Conservation (phyloP, 2,797 vertebrate genomes). For the Limnodromus scolopaceus region DNA sequence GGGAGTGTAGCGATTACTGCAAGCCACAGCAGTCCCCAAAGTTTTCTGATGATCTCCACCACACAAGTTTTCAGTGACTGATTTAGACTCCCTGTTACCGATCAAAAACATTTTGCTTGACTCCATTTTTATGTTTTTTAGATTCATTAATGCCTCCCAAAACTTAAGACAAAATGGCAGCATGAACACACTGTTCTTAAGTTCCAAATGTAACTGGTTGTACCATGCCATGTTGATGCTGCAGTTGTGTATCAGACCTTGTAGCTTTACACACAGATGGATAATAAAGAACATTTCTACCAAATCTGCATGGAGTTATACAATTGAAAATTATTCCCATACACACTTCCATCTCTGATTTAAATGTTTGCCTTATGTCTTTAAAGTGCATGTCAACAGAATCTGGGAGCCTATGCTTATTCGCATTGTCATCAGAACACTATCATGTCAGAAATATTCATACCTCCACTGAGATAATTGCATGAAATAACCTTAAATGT, state of each 20-base stretch:
- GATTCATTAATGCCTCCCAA: not conserved
- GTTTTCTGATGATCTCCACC: not conserved
- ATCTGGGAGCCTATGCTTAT: not conserved
- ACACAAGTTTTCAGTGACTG: not conserved
- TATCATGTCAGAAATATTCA: constrained; percentile 16
- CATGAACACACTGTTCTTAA: not conserved
- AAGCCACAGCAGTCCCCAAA: not conserved
- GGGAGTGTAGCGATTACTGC: not conserved
- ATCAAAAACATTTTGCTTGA: not conserved
- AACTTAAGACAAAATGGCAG: not conserved
- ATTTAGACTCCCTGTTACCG: not conserved
- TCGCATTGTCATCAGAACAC: not conserved
- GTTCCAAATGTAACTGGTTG: not conserved
- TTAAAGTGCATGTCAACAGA: not conserved
- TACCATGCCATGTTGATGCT: not conserved
- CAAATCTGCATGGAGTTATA: constrained; percentile 12
- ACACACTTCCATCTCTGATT: constrained; percentile 18
- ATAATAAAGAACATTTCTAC: constrained; percentile 2
- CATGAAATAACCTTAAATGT: not conserved
- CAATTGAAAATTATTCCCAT: constrained; percentile 41
- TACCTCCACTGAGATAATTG: not conserved
- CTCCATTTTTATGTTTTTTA: not conserved
- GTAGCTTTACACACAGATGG: not conserved
- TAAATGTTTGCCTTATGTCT: constrained; percentile 47
- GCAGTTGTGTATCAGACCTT: not conserved